phyloP scores from a whole-genome alignment of 2,888 invertebrate species.

The Epinotia nisella region DNA sequence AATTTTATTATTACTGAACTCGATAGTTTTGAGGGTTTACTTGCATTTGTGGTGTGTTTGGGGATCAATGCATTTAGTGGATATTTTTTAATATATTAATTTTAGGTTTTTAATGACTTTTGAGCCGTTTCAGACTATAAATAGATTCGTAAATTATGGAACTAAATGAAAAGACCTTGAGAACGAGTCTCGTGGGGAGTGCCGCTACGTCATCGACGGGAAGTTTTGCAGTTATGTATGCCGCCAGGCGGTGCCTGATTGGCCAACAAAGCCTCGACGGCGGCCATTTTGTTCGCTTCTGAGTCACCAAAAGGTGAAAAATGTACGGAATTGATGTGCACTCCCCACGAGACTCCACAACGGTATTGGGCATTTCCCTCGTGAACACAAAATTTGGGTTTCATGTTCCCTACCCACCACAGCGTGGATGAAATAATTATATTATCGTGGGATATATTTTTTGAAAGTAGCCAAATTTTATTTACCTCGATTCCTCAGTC shows the following conservation, averaged over 20 bases:
- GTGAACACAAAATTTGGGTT: slow-evolving; percentile 83
- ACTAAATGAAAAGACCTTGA: slow-evolving; percentile 82
- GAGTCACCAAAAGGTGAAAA: slow-evolving; percentile 87
- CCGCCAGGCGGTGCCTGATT: slow-evolving; percentile 71
- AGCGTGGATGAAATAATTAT: slow-evolving; percentile 65
- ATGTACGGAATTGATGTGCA: slow-evolving; percentile 83
- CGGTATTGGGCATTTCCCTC: slow-evolving; percentile 85
- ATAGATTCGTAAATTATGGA: slow-evolving; percentile 63
- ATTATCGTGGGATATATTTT: slow-evolving; percentile 52
- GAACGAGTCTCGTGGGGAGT: slow-evolving; percentile 83
- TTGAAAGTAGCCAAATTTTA: slow-evolving; percentile 47
- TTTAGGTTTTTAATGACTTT: slow-evolving; percentile 25
- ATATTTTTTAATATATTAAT: slow-evolving; percentile 26
- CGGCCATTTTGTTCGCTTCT: slow-evolving; percentile 87
- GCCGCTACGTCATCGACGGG: slow-evolving; percentile 75
- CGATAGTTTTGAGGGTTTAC: slow-evolving; percentile 43
- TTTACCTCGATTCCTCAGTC: slow-evolving; percentile 51
- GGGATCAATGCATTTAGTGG: slow-evolving; percentile 19
- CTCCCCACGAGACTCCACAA: slow-evolving; percentile 86
- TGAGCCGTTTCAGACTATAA: slow-evolving; percentile 53
- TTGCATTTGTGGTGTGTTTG: background rate
- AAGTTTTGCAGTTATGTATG: slow-evolving; percentile 77
- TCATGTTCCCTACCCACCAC: slow-evolving; percentile 75
- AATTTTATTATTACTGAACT: slow-evolving; percentile 69
- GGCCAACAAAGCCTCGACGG: slow-evolving; percentile 82